phyloP scores from a whole-genome alignment of 2,797 vertebrate species.

The Sarcoramphus papa region DNA sequence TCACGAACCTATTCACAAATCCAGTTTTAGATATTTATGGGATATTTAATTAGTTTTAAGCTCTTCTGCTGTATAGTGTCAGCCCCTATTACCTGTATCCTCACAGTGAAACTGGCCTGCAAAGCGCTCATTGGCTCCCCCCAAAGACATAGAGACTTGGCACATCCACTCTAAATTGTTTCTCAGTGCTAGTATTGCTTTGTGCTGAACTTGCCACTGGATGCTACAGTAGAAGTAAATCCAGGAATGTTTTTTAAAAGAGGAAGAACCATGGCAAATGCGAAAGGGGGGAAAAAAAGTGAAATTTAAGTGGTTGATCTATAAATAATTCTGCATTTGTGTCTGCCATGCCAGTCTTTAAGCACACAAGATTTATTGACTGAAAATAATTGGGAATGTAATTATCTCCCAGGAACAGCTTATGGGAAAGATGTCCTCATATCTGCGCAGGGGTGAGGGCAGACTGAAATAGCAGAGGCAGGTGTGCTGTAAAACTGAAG shows the following conservation, averaged over 20 bases:
- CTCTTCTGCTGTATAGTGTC: not conserved
- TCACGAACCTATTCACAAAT: not conserved
- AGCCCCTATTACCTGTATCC: not conserved
- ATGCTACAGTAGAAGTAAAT: not conserved
- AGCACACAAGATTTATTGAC: not conserved
- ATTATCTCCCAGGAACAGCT: not conserved
- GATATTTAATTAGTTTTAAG: not conserved
- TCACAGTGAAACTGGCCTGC: not conserved
- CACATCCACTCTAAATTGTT: accelerated
- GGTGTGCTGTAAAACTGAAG: no score
- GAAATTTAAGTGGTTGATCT: no score
- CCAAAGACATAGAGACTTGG: not conserved
- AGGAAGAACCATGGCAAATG: not conserved
- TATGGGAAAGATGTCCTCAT: not conserved
- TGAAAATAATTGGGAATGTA: not conserved
- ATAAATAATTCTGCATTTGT: not conserved
- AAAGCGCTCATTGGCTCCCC: not conserved
- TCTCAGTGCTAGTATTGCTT: not conserved
- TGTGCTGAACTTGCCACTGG: not conserved
- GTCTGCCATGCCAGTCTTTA: no score
- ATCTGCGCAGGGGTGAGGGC: not conserved
- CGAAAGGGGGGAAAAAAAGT: not conserved
- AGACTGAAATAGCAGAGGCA: not conserved
- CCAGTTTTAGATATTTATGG: not conserved
- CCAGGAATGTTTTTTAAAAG: not conserved